Percentiles rank a stretch among this genome's conserved stretches.
Evolutionary conservation across 23 tunicate species (phyloP).

Genomic region (Trididemnum miniatum): DNA sequence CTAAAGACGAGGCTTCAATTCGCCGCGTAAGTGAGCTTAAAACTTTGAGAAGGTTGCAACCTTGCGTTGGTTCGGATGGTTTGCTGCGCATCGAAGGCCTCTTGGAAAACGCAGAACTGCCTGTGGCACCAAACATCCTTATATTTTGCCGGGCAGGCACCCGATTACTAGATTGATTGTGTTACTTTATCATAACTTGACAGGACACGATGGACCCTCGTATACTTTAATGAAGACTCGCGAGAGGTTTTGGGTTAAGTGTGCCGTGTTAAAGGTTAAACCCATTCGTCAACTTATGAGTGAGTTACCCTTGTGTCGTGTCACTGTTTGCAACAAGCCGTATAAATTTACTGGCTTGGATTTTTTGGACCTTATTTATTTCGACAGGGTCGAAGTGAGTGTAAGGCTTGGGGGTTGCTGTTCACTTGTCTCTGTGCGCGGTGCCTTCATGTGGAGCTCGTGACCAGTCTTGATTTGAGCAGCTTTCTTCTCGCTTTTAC

Average conservation of each 20-base stretch:
- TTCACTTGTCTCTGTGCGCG: background rate
- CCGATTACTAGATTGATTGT: background rate
- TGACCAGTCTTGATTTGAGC: background rate
- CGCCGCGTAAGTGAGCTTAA: background rate
- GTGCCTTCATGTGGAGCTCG: background rate
- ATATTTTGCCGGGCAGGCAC: slow-evolving; percentile 1
- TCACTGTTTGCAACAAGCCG: background rate
- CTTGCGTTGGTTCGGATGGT: background rate
- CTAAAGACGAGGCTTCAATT: background rate
- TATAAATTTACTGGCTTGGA: background rate
- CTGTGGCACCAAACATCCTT: slow-evolving; percentile 1
- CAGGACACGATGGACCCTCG: background rate
- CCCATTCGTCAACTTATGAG: background rate
- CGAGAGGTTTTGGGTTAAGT: slow-evolving; percentile 11
- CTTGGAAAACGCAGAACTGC: background rate
- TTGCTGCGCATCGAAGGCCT: slow-evolving; percentile 2
- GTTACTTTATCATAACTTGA: background rate
- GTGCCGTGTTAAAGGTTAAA: background rate
- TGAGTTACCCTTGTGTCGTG: background rate
- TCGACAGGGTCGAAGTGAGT: background rate
- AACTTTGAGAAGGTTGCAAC: background rate
- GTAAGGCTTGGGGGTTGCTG: background rate
- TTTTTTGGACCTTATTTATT: background rate
- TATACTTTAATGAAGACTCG: background rate
- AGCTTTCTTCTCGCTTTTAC: background rate